A percentile compares a stretch with the other conserved stretches of the same genome.
Evolutionary conservation across 2,113 vertebrate species (phyloP).

Genomic region (Brienomyrus brachyistius): DNA sequence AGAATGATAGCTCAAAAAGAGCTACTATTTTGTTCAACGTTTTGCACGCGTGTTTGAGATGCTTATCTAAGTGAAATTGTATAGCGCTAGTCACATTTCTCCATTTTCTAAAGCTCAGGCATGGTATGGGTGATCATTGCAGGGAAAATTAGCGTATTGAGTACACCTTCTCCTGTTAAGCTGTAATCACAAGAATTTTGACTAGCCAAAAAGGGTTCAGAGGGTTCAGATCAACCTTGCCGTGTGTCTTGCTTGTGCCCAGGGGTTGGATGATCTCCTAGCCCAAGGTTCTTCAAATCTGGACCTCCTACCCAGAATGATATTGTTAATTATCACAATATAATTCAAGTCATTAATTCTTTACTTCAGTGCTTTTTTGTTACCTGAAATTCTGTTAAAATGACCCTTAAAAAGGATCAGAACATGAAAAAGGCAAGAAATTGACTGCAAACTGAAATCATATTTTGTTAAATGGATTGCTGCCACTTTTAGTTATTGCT

Average conservation of each 20-base stretch:
- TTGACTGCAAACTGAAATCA: neutral
- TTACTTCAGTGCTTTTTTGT: neutral
- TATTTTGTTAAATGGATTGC: neutral
- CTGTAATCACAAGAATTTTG: neutral
- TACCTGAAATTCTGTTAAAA: neutral
- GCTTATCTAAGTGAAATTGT: neutral
- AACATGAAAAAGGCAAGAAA: neutral
- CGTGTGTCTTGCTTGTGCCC: neutral
- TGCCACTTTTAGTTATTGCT: too few relatives aligned
- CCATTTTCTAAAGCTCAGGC: neutral
- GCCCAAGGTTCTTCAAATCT: neutral
- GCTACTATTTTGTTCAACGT: neutral
- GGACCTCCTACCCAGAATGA: neutral
- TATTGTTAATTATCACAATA: neutral
- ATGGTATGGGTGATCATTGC: neutral
- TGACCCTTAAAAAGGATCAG: neutral
- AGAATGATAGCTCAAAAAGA: neutral
- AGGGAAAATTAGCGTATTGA: neutral
- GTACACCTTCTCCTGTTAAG: neutral
- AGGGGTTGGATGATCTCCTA: neutral
- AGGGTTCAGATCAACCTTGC: neutral
- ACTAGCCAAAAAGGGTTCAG: neutral
- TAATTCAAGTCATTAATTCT: neutral
- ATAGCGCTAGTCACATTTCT: neutral
- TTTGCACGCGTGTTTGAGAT: neutral